A percentile compares a stretch with the other conserved stretches of the same genome.
These are phyloP conservation scores for Halocynthia aurantium DNA, from an alignment of 23 tunicate species.

Conservation along the genomic window DNA sequence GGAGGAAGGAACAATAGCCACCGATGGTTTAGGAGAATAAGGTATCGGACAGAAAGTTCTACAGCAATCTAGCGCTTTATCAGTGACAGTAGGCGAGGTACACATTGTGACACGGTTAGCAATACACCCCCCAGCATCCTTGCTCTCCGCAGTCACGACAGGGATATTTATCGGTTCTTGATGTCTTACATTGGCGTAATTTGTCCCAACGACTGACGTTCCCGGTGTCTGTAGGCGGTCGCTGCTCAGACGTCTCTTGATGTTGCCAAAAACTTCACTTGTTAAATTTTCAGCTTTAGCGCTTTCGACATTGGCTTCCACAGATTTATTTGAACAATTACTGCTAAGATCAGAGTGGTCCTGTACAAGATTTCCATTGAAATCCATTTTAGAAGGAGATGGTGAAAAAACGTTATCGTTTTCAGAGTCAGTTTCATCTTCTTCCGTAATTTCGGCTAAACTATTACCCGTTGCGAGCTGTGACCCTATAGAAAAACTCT, in stretches of 20 bases:
- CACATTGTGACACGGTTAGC: no score
- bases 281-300: background rate
- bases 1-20: background rate
- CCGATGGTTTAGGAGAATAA: background rate
- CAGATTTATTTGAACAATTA: background rate
- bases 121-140: no score
- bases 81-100: no score
- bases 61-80: no score
- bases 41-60: slow-evolving; percentile 2
- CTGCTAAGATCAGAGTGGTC: no score
- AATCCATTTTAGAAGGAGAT: no score
- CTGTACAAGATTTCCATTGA: no score
- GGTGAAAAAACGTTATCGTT: background rate
- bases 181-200: slow-evolving; percentile 6
- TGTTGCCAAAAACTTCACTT: background rate
- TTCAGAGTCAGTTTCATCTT: background rate
- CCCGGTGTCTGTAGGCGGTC: slow-evolving; percentile 1
- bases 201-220: background rate
- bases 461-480: no score
- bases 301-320: background rate
- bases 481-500: no score
- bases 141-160: no score
- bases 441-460: no score
- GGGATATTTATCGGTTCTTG: slow-evolving; percentile 1
- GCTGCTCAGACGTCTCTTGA: background rate